phyloP scores from a whole-genome alignment of 2,888 invertebrate species.

The Latrodectus elegans region DNA sequence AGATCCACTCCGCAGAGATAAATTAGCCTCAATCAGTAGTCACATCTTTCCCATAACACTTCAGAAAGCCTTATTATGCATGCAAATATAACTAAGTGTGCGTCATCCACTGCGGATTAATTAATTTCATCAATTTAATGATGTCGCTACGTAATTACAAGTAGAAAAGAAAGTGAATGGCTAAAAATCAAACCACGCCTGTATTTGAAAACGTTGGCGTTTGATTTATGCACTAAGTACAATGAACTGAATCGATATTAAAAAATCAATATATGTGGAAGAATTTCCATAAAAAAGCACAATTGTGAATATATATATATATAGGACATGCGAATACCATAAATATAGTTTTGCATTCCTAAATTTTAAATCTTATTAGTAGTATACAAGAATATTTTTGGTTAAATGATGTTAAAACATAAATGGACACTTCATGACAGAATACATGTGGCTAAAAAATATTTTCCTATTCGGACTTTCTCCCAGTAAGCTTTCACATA shows the following conservation, averaged over 20 bases:
- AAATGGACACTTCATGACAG: too few species aligned
- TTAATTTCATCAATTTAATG: slow-evolving; percentile 57
- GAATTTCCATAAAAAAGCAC: too few species aligned
- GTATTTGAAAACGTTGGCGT: slow-evolving; percentile 29
- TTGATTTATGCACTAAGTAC: slow-evolving; percentile 26
- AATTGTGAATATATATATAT: too few species aligned
- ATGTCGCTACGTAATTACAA: slow-evolving; percentile 39
- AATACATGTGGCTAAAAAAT: too few species aligned
- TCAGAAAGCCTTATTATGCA: slow-evolving; percentile 31
- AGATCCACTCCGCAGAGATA: neutral
- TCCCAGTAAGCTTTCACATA: too few species aligned
- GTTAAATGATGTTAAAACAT: too few species aligned
- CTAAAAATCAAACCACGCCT: slow-evolving; percentile 40
- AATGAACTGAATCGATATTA: neutral
- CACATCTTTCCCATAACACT: slow-evolving; percentile 41
- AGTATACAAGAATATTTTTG: too few species aligned
- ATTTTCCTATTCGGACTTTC: too few species aligned
- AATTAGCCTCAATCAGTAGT: slow-evolving; percentile 40
- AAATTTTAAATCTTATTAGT: too few species aligned
- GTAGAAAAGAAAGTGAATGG: slow-evolving; percentile 10
- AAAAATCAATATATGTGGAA: slow-evolving; percentile 1
- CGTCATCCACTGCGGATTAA: slow-evolving; percentile 25
- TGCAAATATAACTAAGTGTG: neutral
- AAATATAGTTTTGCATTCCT: too few species aligned
- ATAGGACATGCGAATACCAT: too few species aligned